Percentiles rank a stretch among this genome's conserved stretches.
phyloP scores from a whole-genome alignment of 2,797 vertebrate genomes.

The Neopelma chrysocephalum region DNA sequence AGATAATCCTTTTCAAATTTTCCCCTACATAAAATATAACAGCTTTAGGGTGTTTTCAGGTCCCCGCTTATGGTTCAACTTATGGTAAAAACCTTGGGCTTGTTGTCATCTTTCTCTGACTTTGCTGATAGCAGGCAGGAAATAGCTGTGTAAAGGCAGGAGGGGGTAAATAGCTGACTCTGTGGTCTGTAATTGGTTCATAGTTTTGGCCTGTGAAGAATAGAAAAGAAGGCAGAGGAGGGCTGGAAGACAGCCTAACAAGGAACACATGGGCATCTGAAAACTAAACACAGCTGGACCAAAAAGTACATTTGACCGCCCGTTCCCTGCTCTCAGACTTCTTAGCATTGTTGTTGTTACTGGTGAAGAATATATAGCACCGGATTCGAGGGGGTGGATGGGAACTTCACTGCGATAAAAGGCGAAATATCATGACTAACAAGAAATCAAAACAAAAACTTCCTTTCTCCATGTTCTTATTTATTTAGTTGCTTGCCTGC shows the following conservation, averaged over 20 bases:
- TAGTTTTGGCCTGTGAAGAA: slow-evolving; percentile 74
- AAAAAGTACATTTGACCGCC: slow-evolving; percentile 36
- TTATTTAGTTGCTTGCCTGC: slow-evolving; percentile 46
- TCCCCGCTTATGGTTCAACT: slow-evolving; percentile 72
- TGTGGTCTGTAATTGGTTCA: slow-evolving; percentile 80
- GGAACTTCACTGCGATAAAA: slow-evolving; percentile 34
- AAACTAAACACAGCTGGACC: slow-evolving; percentile 77
- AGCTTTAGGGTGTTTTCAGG: slow-evolving; percentile 64
- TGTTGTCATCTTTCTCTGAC: slow-evolving; percentile 73
- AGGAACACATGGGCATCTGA: slow-evolving; percentile 78
- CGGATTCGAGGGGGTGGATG: slow-evolving; percentile 52
- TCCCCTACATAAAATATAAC: slow-evolving; percentile 67
- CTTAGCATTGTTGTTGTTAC: slow-evolving; percentile 56
- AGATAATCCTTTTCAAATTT: slow-evolving; percentile 72
- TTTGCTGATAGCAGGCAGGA: slow-evolving; percentile 79
- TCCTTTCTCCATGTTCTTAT: slow-evolving; percentile 49
- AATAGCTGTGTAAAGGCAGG: slow-evolving; percentile 78
- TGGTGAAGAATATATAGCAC: slow-evolving; percentile 49
- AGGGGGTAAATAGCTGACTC: slow-evolving; percentile 75
- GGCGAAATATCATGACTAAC: slow-evolving; percentile 46
- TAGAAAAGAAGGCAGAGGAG: slow-evolving; percentile 68
- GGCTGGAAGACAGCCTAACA: slow-evolving; percentile 75
- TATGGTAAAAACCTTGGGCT: slow-evolving; percentile 71
- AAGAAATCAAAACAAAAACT: slow-evolving; percentile 70
- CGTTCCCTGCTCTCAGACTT: slow-evolving; percentile 38